A percentile compares a stretch with the other conserved stretches of the same genome.
These are phyloP conservation scores for Onchidella celtica DNA, from an alignment of 2,888 invertebrate species.

Conservation along the genomic window DNA sequence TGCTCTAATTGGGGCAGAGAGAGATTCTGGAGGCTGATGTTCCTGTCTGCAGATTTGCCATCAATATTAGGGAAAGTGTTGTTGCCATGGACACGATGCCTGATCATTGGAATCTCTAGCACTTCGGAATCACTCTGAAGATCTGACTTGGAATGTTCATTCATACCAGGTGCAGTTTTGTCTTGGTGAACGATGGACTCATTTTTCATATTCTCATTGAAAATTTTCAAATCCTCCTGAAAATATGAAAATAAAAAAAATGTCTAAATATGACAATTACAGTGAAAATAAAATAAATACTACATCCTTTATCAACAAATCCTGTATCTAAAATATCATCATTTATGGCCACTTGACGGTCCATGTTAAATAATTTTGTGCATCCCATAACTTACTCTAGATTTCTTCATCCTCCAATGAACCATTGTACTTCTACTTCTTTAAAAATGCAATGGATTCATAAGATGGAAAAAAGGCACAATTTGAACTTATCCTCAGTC, in stretches of 20 bases:
- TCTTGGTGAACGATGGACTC: slow-evolving; percentile 22
- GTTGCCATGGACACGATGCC: slow-evolving; percentile 45
- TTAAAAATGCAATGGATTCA: too few species aligned
- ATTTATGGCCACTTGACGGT: too few species aligned
- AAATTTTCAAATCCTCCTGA: neutral
- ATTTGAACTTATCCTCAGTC: too few species aligned
- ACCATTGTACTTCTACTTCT: too few species aligned
- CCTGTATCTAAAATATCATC: too few species aligned
- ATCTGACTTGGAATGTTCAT: slow-evolving; percentile 42
- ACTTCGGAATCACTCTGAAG: slow-evolving; percentile 25
- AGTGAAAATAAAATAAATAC: neutral
- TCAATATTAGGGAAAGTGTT: slow-evolving; percentile 41
- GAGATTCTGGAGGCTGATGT: slow-evolving; percentile 39
- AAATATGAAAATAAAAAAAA: neutral
- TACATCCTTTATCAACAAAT: too few species aligned
- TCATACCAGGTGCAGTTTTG: neutral
- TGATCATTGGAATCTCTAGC: slow-evolving; percentile 52
- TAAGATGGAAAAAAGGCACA: too few species aligned
- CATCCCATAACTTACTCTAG: too few species aligned
- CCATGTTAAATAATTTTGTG: too few species aligned
- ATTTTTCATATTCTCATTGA: slow-evolving; percentile 6
- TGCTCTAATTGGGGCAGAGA: slow-evolving; percentile 37
- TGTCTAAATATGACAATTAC: too few species aligned
- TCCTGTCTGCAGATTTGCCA: neutral
- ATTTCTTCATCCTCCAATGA: too few species aligned